These are phyloP conservation scores for Leiothrix lutea DNA, from an alignment of 2,113 vertebrate species.

Conservation along the genomic window DNA sequence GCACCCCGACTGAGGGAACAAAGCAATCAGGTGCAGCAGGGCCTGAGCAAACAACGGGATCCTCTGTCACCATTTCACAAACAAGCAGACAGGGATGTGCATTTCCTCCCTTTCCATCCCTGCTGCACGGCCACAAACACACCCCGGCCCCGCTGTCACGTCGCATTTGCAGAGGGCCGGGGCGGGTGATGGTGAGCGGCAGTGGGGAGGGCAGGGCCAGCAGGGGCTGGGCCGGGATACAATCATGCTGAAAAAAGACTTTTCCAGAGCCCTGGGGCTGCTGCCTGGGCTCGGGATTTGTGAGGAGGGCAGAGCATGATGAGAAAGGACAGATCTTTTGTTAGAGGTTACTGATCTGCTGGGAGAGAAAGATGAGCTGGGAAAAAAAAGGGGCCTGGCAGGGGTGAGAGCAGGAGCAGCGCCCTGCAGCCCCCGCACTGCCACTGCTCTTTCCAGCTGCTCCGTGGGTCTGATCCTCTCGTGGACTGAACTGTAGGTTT, in stretches of 20 bases:
- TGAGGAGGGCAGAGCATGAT: conserved; percentile 72
- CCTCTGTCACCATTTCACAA: accelerated
- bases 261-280: conserved; percentile 76
- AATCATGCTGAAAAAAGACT: conserved; percentile 67
- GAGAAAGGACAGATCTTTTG: conserved; percentile 79
- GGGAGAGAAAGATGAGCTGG: conserved; percentile 18
- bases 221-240: not conserved
- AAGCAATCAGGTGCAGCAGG: not conserved
- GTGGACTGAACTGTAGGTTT: accelerated
- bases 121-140: not conserved
- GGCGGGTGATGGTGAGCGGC: conserved; percentile 11
- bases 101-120: not conserved
- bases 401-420: accelerated
- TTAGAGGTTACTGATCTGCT: conserved; percentile 73
- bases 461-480: not conserved
- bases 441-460: not conserved
- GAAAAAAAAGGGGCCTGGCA: not conserved
- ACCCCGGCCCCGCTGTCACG: not conserved
- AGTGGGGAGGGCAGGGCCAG: conserved; percentile 1
- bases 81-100: accelerated
- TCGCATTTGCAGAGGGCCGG: not conserved
- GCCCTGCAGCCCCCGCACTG: not conserved
- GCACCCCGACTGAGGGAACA: not conserved
- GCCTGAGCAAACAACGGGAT: not conserved
- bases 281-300: conserved; percentile 68